Base-by-base conservation (phyloP, 2,888 invertebrate species). In the Amitus sp. region DNA sequence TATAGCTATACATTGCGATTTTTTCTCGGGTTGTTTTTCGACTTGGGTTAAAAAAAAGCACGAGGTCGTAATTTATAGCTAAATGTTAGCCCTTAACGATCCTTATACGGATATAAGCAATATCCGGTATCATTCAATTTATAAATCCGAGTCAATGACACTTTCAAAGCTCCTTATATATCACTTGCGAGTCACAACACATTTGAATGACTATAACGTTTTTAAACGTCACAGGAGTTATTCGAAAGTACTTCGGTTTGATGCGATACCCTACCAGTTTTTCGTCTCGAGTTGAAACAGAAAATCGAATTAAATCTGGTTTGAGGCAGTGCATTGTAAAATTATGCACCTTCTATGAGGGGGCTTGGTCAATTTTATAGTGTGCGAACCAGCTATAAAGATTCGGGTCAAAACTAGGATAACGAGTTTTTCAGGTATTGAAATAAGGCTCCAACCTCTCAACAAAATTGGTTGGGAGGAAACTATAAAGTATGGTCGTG, bases 351-450 rank as follows among this genome's bases (percentile, higher is more conserved):
- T 40, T 34, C 47, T 47, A 28, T 34, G 47, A 43, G 45, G 50
- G 52, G 47, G 47, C 34, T 19, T 33, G 33, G 34, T 34, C 40
- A 30, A 42, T 52, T 46, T 43, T 9, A 18, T 37, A 45, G 50
- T 43, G 33, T 33, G 42, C 50, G 46, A 65, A 70, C 70, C 63
- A 68, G 68, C 63, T 59, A 51, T 47, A 42, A 56, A 63, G 55
- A 52, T 52, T 51, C 50, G 57, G 48, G 43, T 53, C 23, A 47
- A 15, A 27, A 34, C 28, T 55, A 33, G 50, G 62, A 37, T 63
- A 65, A 77, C 78, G 71, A 68, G 78, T 78, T 73, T 71, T 67
- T 62, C 72, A 37, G 65, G 77, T 77, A 78, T 77, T 73, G 63
- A 77, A 78, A 77, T 77, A 58, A 67, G 59, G 19, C 33, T 40